Percentiles rank a stretch among this genome's conserved stretches.
phyloP scores from a whole-genome alignment of 2,888 invertebrate genomes.

The Mythimna ferrago region DNA sequence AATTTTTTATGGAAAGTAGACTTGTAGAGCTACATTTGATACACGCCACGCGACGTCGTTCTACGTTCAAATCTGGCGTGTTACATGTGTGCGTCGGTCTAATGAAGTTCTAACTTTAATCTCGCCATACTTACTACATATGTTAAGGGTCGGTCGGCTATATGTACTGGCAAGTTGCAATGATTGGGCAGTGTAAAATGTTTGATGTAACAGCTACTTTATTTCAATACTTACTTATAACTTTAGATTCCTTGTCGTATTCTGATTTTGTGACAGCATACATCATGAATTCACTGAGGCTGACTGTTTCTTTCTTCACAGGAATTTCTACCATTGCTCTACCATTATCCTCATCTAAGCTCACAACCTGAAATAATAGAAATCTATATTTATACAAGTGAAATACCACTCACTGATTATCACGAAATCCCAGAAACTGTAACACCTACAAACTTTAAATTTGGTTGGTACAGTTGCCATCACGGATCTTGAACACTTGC shows the following conservation, averaged over 20 bases:
- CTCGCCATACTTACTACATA: not conserved
- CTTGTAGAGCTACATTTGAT: no score
- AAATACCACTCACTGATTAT: no score
- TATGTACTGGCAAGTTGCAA: slow-evolving; percentile 32
- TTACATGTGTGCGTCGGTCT: no score
- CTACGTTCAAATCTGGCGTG: no score
- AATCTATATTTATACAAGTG: not conserved
- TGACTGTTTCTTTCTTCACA: slow-evolving; percentile 92
- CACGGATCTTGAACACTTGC: no score
- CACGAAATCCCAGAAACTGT: no score
- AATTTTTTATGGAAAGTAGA: no score
- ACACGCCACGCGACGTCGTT: no score
- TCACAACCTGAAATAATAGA: slow-evolving; percentile 91
- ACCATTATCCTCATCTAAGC: slow-evolving; percentile 95
- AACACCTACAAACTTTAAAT: no score
- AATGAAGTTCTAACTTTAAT: no score
- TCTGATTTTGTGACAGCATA: slow-evolving; percentile 95
- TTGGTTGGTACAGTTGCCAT: no score
- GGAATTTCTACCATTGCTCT: slow-evolving; percentile 94
- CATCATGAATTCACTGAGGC: slow-evolving; percentile 95
- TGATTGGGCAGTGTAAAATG: slow-evolving; percentile 53
- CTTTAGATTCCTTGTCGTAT: slow-evolving; percentile 95
- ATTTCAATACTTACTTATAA: slow-evolving; percentile 93
- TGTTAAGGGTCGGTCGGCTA: not conserved
- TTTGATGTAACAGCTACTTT: not conserved